These are phyloP conservation scores for Siphamia tubifer DNA, from an alignment of 2,113 vertebrate species.

Conservation along the genomic window DNA sequence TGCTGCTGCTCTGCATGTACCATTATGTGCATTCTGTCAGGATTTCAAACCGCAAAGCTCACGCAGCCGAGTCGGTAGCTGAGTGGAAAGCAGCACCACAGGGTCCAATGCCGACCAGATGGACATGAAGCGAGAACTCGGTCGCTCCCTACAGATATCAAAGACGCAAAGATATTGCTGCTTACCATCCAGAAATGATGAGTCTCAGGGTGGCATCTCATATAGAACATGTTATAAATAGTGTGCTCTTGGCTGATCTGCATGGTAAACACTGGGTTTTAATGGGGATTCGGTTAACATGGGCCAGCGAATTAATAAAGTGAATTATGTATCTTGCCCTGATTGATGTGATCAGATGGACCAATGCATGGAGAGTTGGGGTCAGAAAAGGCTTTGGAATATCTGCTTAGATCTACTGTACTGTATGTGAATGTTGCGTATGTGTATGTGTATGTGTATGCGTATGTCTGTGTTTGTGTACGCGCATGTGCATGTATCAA, in stretches of 20 bases:
- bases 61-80: conserved; percentile 14
- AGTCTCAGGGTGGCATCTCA: conserved; percentile 45
- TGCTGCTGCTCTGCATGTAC: conserved; percentile 8
- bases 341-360: conserved; percentile 57
- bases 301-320: conserved; percentile 55
- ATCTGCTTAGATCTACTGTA: not conserved
- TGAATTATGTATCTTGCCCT: conserved; percentile 55
- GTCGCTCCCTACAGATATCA: conserved; percentile 62
- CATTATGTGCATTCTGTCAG: conserved; percentile 52
- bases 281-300: conserved; percentile 39
- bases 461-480: not conserved
- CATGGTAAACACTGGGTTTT: conserved; percentile 50
- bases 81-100: conserved; percentile 48
- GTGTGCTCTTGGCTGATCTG: conserved; percentile 21
- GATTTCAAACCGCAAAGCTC: conserved; percentile 45
- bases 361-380: conserved; percentile 3
- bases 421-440: conserved; percentile 13
- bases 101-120: conserved; percentile 68
- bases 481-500: not conserved
- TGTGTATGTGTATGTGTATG: conserved; percentile 15
- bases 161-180: conserved; percentile 46
- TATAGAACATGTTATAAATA: conserved; percentile 51
- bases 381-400: not conserved
- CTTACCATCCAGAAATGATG: conserved; percentile 45
- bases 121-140: conserved; percentile 65